These are phyloP conservation scores for Plebejus anna DNA, from an alignment of 2,888 invertebrate species.

Conservation along the genomic window DNA sequence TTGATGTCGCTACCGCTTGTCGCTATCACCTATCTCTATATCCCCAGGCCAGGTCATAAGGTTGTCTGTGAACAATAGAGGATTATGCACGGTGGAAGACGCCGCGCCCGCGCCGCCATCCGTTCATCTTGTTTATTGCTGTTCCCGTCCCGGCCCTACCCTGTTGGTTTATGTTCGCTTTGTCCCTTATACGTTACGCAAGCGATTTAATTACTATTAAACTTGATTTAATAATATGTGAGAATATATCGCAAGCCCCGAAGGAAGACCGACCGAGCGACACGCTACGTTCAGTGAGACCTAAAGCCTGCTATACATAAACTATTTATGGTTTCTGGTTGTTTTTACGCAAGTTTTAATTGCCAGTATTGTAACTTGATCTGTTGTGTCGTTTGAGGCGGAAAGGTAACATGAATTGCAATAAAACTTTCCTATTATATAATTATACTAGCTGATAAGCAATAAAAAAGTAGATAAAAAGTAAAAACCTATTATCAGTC, in stretches of 20 bases:
- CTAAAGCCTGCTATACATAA: background rate
- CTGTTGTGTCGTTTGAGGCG: background rate
- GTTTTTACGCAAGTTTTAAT: background rate
- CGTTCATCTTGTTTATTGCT: background rate
- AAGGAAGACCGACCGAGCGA: too few relatives aligned
- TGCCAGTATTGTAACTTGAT: background rate
- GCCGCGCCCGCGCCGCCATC: constrained; percentile 49
- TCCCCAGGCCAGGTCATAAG: constrained; percentile 35
- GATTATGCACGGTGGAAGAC: constrained; percentile 56
- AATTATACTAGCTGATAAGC: too few relatives aligned
- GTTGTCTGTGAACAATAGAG: constrained; percentile 55
- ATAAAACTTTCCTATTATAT: too few relatives aligned
- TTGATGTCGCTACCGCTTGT: background rate
- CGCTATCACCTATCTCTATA: constrained; percentile 40
- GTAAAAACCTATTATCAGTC: too few relatives aligned
- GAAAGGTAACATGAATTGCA: background rate
- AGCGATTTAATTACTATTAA: background rate
- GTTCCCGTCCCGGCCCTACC: constrained; percentile 6
- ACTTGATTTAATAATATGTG: background rate
- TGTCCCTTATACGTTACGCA: background rate
- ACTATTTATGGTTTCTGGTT: background rate
- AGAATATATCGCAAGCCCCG: background rate
- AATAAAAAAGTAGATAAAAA: too few relatives aligned
- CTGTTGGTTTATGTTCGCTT: background rate
- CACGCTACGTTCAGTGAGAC: too few relatives aligned